A percentile compares a stretch with the other conserved stretches of the same genome.
Evolutionary conservation across 2,797 vertebrate genomes (phyloP).

Genomic region (Platalea minor): DNA sequence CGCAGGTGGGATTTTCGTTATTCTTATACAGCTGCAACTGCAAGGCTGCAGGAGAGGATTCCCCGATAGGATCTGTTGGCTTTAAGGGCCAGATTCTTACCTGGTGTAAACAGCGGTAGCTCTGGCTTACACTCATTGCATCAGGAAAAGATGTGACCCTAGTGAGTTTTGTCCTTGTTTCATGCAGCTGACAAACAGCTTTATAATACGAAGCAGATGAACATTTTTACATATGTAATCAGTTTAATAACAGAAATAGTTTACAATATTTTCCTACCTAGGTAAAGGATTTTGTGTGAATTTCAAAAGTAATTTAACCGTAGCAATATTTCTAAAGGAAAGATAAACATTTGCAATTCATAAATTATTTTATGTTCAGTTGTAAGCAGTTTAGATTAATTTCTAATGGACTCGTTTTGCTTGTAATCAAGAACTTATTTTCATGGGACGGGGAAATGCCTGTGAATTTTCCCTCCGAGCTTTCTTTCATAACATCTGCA

Average conservation of each 20-base stretch:
- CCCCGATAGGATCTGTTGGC: not conserved
- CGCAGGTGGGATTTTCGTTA: not conserved
- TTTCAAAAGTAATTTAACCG: not conserved
- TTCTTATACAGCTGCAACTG: not conserved
- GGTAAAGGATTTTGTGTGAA: not conserved
- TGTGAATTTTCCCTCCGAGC: not conserved
- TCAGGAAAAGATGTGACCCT: not conserved
- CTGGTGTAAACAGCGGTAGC: not conserved
- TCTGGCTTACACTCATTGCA: not conserved
- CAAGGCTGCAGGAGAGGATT: not conserved
- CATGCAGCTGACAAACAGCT: not conserved
- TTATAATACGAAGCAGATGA: not conserved
- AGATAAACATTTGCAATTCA: constrained; percentile 18
- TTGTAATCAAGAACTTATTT: not conserved
- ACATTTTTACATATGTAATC: constrained; percentile 9
- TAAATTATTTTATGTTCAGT: not conserved
- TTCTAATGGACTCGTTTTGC: not conserved
- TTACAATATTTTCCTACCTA: not conserved
- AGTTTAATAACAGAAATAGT: constrained; percentile 4
- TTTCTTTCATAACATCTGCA: not conserved
- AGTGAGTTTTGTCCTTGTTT: not conserved
- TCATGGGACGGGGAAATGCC: not conserved
- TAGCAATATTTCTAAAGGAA: not conserved
- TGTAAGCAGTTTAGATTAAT: constrained; percentile 42
- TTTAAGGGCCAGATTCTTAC: not conserved